A percentile compares a stretch with the other conserved stretches of the same genome.
These are phyloP conservation scores for Erannis defoliaria DNA, from an alignment of 2,888 invertebrate species.

Conservation along the genomic window DNA sequence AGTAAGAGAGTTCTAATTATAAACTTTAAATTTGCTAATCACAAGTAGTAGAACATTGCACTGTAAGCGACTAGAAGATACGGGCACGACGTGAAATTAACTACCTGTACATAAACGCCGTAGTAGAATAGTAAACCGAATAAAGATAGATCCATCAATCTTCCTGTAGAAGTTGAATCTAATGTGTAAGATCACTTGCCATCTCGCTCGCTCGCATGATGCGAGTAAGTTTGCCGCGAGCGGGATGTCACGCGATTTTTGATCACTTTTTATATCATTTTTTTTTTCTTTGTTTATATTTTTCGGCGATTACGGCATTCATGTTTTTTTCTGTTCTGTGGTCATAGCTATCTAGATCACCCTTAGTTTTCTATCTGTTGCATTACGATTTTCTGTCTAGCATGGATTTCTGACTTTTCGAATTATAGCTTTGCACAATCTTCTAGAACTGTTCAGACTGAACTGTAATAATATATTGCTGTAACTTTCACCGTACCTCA, in stretches of 20 bases:
- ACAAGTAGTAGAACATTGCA: too few species aligned
- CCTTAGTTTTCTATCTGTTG: conserved; percentile 23
- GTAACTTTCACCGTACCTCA: not conserved
- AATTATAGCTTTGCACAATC: not conserved
- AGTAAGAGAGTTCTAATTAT: too few species aligned
- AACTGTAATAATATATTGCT: not conserved
- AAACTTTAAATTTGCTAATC: too few species aligned
- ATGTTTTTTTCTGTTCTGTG: not conserved
- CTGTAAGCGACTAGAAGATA: not conserved
- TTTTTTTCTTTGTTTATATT: not conserved
- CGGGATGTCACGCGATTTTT: not conserved
- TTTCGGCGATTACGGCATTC: not conserved
- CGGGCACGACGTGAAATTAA: not conserved
- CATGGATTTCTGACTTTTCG: conserved; percentile 38
- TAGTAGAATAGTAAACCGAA: not conserved
- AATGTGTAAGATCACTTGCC: too few species aligned
- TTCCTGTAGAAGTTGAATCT: too few species aligned
- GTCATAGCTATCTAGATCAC: conserved; percentile 11
- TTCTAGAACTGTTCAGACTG: not conserved
- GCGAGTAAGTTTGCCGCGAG: too few species aligned
- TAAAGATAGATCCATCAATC: too few species aligned
- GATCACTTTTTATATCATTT: too few species aligned
- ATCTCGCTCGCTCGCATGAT: not conserved
- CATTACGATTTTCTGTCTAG: conserved; percentile 26
- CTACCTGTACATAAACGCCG: not conserved